These are phyloP conservation scores for Phortica okadai DNA, from an alignment of 2,888 invertebrate species.

Conservation along the genomic window DNA sequence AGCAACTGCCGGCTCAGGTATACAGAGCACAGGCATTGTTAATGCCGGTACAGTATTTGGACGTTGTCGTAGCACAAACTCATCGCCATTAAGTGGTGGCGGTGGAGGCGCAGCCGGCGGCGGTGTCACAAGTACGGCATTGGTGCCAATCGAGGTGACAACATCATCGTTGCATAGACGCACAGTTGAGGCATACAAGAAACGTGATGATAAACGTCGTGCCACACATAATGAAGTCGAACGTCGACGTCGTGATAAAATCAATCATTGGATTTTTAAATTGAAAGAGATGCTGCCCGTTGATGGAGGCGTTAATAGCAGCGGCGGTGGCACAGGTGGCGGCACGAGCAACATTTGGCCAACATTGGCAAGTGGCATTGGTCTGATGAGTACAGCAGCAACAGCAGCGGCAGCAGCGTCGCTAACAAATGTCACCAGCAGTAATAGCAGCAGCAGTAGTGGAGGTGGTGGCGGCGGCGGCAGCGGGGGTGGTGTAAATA, in stretches of 20 bases:
- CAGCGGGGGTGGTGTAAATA: background rate
- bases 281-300: conserved; percentile 92
- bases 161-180: conserved; percentile 40
- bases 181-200: conserved; percentile 71
- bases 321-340: background rate
- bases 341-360: background rate
- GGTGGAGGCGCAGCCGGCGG: no score
- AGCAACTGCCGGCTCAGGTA: background rate
- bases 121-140: no score
- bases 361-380: conserved; percentile 16
- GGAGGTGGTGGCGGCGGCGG: no score
- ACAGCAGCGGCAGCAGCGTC: conserved; percentile 24
- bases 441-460: background rate
- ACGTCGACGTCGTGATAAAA: conserved; percentile 93
- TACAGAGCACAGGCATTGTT: background rate
- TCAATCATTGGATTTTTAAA: conserved; percentile 97
- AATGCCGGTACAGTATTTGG: conserved; percentile 10
- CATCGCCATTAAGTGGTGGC: background rate
- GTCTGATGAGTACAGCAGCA: background rate
- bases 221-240: conserved; percentile 98
- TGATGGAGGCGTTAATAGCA: conserved; percentile 47
- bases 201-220: conserved; percentile 90
- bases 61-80: background rate
- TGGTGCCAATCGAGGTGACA: conserved; percentile 6
- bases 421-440: background rate